Evolutionary conservation across 1,140 invertebrate genomes (phyloP), one percentile per base, ranked within the genome.

Genomic region (Caenorhabditis tropicalis): DNA sequence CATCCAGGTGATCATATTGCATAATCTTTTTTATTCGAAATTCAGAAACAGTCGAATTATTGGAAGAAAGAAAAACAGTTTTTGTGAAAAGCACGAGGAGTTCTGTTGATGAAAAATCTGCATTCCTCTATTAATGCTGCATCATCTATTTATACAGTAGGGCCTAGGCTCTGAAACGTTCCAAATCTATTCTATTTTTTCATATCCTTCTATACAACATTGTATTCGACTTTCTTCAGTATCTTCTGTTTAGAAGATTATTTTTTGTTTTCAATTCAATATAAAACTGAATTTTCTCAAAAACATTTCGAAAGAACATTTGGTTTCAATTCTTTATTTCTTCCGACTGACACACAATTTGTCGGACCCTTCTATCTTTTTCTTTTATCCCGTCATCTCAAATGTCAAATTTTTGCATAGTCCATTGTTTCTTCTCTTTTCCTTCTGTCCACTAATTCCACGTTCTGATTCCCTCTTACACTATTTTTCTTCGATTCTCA

Each of bases 341-440:
- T 43, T 74, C 65, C 36, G n/a, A 74, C 65, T 74, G 65, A 74
- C 65, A 43, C 65, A 9, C 65, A 43, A 74, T 43, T 74, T 74
- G 65, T 39, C 19, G 65, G 65, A 74, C 65, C 58, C 58, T 33
- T 74, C 29, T 36, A 31, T 36, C 60, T 39, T 36, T 27, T 2
- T 21, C 15, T 74, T 21, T 56, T 27, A 56, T 56, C 36, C 21
- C 21, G 4, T 74, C 65, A 15, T 74, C 65, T 74, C 33, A 24
- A 74, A 74, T 74, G 36, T 74, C 65, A 74, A 10, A 74, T 74
- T 74, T 74, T 74, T 74, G 65, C 65, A 74, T 74, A 74, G 65
- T 43, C 65, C 65, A 43, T 74, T 74, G 9, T 43, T 43, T 74
- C 65, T 21, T 31, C 16, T 10, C 10, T 5, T 56, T 65, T 21